Base-by-base conservation (phyloP, 2,888 invertebrate species). In the Myopa testacea region DNA sequence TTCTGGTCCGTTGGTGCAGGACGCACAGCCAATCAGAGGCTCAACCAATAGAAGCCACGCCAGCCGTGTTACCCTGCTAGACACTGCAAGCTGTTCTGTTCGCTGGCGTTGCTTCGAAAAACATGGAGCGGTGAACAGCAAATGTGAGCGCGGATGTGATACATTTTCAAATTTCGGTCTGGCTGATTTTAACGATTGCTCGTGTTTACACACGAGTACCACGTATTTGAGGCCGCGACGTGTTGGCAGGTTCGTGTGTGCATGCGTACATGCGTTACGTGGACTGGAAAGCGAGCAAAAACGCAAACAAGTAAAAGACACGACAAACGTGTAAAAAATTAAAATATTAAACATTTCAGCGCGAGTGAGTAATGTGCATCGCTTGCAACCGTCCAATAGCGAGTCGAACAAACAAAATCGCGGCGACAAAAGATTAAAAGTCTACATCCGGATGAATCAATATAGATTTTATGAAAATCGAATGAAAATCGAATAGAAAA, bases 251-350 rank as follows among this genome's bases (percentile, higher is more conserved):
- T 34, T 58, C 19, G 71, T 34, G 16, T n/a, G 63, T 34, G 26
- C 40, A 38, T 62, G 73, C 37, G 63, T 26, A n/a, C 74, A 55
- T 73, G 74, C 65, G 65, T 72, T 63, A 40, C 45, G 40, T 38
- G 63, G 26, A 38, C 37, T 72, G 58, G 26, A 60, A 19, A 45
- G 70, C 37, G 6, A 34, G 4, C 26, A 55, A 71, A 50, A 52
- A 55, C n/a, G 10, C 55, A 37, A 71, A 58, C n/a, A 52, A 34
- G 37, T 55, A 34, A 67, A 67, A 14, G 67, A 38, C 38, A 37
- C 40, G 37, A 38, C 70, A 34, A 71, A 71, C 52, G 70, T 55
- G 37, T 26, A 71, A 52, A 71, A 71, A 55, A 58, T 71, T 19
- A 50, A 71, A 38, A 71, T 71, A 71, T 52, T 70, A 50, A 55